Conservation (phyloP, 2,888 invertebrate species). For the Cataglyphis cursor region DNA sequence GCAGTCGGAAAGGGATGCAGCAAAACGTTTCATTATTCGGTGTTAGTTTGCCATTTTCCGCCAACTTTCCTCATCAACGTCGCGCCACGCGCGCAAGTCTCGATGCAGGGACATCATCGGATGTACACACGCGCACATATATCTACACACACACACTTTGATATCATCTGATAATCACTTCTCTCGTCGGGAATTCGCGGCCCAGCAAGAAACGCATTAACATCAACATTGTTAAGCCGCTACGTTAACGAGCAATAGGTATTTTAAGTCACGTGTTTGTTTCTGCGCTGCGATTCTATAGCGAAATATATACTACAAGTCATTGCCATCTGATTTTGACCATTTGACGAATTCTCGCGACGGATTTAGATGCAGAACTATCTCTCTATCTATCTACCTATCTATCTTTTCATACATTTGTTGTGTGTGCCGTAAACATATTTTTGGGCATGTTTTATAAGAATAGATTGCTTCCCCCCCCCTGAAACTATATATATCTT, state of each 20-base stretch:
- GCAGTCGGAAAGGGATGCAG: constrained; percentile 45
- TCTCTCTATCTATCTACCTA: constrained; percentile 41
- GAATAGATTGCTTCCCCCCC: constrained; percentile 85
- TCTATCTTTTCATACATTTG: constrained; percentile 65
- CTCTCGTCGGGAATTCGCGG: constrained; percentile 49
- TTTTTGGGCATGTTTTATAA: constrained; percentile 86
- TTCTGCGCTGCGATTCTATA: constrained; percentile 37
- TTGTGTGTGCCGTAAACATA: constrained; percentile 83
- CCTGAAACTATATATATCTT: constrained; percentile 64
- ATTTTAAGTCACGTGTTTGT: constrained; percentile 42
- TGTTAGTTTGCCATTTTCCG: constrained; percentile 33
- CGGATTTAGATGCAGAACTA: constrained; percentile 53
- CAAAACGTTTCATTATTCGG: constrained; percentile 53
- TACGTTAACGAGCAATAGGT: constrained; percentile 39
- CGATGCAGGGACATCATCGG: neutral
- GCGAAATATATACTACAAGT: constrained; percentile 36
- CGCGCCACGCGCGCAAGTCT: constrained; percentile 20
- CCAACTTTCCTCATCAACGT: constrained; percentile 53
- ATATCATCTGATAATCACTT: constrained; percentile 37
- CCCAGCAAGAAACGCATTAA: constrained; percentile 50
- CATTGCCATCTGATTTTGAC: constrained; percentile 36
- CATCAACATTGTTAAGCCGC: constrained; percentile 39
- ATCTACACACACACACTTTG: neutral
- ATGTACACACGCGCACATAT: neutral
- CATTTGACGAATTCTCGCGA: constrained; percentile 32